These are phyloP conservation scores for Agrochola litura DNA, from an alignment of 2,888 invertebrate species.

Conservation along the genomic window DNA sequence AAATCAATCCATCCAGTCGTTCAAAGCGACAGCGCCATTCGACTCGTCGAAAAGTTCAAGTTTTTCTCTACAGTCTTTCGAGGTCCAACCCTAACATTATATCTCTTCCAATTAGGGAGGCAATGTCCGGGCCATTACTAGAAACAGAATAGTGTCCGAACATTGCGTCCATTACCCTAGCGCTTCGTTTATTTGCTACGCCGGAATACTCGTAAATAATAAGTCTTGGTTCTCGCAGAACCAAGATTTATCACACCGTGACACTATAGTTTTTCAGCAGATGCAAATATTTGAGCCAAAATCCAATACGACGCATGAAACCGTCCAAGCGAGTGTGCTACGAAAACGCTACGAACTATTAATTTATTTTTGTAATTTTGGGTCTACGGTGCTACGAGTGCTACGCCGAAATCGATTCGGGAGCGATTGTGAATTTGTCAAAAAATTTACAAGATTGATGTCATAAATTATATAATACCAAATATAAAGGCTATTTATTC, in stretches of 20 bases:
- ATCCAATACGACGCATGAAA: conserved; percentile 12
- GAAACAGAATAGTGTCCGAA: neutral
- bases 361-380: conserved; percentile 45
- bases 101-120: neutral
- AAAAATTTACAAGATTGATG: neutral
- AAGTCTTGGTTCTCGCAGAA: neutral
- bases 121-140: neutral
- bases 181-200: conserved; percentile 1
- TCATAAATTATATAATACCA: neutral
- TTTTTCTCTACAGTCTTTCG: neutral
- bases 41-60: neutral
- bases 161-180: neutral
- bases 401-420: conserved; percentile 58
- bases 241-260: neutral
- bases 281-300: conserved; percentile 6
- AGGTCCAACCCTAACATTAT: neutral
- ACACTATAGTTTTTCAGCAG: conserved; percentile 14
- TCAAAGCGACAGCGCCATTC: neutral
- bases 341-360: conserved; percentile 18
- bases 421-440: conserved; percentile 2
- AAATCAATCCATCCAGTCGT: neutral
- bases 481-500: neutral
- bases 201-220: neutral
- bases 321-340: conserved; percentile 7
- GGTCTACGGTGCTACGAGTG: conserved; percentile 66